Base-by-base conservation (phyloP, 2,797 vertebrate genomes). In the Cheirogaleus major region DNA sequence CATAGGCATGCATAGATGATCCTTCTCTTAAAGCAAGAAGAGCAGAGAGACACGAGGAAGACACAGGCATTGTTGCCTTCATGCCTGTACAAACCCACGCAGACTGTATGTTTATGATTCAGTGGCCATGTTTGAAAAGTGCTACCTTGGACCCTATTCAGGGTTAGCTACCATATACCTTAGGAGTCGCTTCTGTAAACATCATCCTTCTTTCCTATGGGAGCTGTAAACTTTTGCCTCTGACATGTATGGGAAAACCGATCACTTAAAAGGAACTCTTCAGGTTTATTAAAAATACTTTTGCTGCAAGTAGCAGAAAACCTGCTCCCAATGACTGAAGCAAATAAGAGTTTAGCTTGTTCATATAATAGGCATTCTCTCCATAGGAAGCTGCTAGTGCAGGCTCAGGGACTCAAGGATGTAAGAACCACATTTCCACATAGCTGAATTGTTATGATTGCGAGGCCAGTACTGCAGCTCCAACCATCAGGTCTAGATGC, bases 231-330 rank as follows among this genome's bases (percentile, higher is more conserved):
- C 30, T 84, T 89, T 65, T 84, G 48, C 48, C 61, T 61, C 27
- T 82, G 50, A 92, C 7, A 59, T 38, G 22, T 79, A 70, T 17
- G 32, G 38, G 61, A 61, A 95, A 92, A 75, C 67, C 67, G 72
- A 90, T 69, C 52, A 95, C 43, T 81, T 76, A 84, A 73, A 94
- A 78, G 30, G 32, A 95, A 80, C 3, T 41, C 45, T 23, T 30
- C 32, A 87, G 30, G 14, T 59, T 83, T 89, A 70, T 82, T 93
- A 95, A 41, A 95, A 92, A 59, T 86, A 70, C 32, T 75, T 96
- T 91, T 38, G 43, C 73, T 94, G 17, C 61, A 93, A 76, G 82
- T 76, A 92, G 27, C 78, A 82, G 43, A 88, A 96, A 70, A 43
- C 13, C 55, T 94, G 43, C 50, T 93, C 52, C 41, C 55, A 30